Evolutionary conservation across 2,888 invertebrate genomes (phyloP).

Genomic region (Thelaira solivaga): DNA sequence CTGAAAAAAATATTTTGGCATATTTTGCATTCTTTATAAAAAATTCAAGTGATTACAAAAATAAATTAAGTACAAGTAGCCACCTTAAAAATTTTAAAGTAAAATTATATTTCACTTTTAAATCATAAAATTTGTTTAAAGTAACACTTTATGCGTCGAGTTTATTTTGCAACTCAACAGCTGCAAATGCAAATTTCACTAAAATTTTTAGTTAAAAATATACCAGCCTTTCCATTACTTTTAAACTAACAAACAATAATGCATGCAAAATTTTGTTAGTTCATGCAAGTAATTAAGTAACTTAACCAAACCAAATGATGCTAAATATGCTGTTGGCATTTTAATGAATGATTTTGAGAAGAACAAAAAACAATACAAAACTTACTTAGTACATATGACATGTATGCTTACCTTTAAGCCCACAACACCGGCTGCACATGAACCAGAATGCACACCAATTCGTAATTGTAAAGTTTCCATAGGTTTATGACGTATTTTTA

Average conservation of each 20-base stretch:
- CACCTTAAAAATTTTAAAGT: too few relatives aligned
- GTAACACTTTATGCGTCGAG: too few relatives aligned
- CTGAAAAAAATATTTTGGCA: slow-evolving; percentile 73
- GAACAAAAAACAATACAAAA: not conserved
- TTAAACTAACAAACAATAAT: too few relatives aligned
- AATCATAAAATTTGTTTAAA: too few relatives aligned
- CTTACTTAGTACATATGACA: not conserved
- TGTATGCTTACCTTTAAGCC: slow-evolving; percentile 78
- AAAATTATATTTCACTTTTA: too few relatives aligned
- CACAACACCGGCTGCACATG: slow-evolving; percentile 89
- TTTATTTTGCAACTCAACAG: too few relatives aligned
- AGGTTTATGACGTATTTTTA: slow-evolving; percentile 83
- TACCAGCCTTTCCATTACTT: too few relatives aligned
- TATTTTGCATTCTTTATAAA: not conserved
- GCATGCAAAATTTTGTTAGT: too few relatives aligned
- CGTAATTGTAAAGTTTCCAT: slow-evolving; percentile 83
- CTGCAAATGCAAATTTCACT: too few relatives aligned
- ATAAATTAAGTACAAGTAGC: too few relatives aligned
- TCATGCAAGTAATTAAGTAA: not conserved
- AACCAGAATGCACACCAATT: slow-evolving; percentile 85
- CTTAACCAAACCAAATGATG: not conserved
- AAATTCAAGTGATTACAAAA: too few relatives aligned
- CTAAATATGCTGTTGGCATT: not conserved
- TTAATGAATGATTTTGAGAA: not conserved
- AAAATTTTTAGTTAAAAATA: too few relatives aligned